phyloP scores from a whole-genome alignment of 2,888 invertebrate species.

The Neria commutata region DNA sequence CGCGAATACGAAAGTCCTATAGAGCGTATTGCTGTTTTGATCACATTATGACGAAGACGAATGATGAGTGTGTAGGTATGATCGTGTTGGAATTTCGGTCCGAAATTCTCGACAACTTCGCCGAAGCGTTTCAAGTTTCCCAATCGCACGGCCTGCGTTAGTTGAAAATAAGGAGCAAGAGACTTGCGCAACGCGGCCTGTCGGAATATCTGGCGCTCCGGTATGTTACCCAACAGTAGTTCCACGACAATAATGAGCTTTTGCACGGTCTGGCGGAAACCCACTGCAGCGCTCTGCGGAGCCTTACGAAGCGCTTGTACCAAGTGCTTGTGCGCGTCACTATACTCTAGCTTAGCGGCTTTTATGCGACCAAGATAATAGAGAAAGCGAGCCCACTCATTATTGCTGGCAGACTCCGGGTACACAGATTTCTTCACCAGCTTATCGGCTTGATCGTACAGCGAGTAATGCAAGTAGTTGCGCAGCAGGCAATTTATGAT shows the following conservation, averaged over 20 bases:
- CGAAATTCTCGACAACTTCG: conserved; percentile 88
- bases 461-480: conserved; percentile 92
- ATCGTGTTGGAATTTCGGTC: conserved; percentile 89
- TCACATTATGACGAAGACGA: conserved; percentile 96
- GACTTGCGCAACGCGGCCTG: conserved; percentile 88
- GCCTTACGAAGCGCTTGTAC: conserved; percentile 95
- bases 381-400: conserved; percentile 97
- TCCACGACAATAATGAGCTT: conserved; percentile 95
- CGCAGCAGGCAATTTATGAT: conserved; percentile 93
- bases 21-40: conserved; percentile 95
- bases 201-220: conserved; percentile 93
- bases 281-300: conserved; percentile 97
- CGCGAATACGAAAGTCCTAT: conserved; percentile 96
- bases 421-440: conserved; percentile 95
- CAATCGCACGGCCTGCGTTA: conserved; percentile 95
- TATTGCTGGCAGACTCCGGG: conserved; percentile 96
- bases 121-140: conserved; percentile 95
- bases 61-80: conserved; percentile 96
- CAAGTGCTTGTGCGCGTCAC: conserved; percentile 95
- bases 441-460: conserved; percentile 98
- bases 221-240: conserved; percentile 94
- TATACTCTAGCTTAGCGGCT: conserved; percentile 97
- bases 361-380: conserved; percentile 98
- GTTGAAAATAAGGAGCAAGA: conserved; percentile 93
- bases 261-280: conserved; percentile 97